Conservation (phyloP, 1,140 invertebrate species). For the Drosophila ambigua region DNA sequence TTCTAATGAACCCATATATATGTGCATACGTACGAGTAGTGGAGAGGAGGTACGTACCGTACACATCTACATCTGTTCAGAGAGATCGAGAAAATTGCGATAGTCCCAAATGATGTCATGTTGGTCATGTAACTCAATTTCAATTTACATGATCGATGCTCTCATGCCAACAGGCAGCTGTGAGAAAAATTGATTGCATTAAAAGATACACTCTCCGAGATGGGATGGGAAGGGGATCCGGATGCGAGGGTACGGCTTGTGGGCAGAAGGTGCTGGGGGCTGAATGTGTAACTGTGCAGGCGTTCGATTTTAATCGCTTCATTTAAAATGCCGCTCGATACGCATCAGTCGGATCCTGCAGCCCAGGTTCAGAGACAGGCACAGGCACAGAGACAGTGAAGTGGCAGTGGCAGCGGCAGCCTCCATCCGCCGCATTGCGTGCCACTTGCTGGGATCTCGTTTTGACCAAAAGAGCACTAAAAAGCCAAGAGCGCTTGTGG, state of each 20-base stretch:
- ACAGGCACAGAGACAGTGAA: neutral
- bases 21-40: neutral
- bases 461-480: slow-evolving; percentile 62
- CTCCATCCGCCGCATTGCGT: slow-evolving; percentile 56
- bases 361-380: neutral
- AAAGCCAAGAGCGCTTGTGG: slow-evolving; percentile 50
- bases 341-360: slow-evolving; percentile 70
- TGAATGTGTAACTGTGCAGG: slow-evolving; percentile 75
- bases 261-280: slow-evolving; percentile 34
- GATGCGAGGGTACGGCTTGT: neutral
- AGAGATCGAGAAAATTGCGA: slow-evolving; percentile 40
- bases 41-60: neutral
- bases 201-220: slow-evolving; percentile 58
- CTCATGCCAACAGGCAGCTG: slow-evolving; percentile 58
- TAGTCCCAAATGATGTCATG: slow-evolving; percentile 70
- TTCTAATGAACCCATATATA: slow-evolving; percentile 64
- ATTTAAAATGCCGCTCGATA: slow-evolving; percentile 81
- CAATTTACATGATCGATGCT: slow-evolving; percentile 71
- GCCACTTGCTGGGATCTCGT: slow-evolving; percentile 79
- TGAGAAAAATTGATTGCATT: slow-evolving; percentile 79
- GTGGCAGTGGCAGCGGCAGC: slow-evolving; percentile 3
- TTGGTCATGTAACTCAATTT: slow-evolving; percentile 64
- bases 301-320: slow-evolving; percentile 79
- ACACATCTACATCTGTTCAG: slow-evolving; percentile 7
- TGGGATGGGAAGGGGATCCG: neutral